A percentile compares a stretch with the other conserved stretches of the same genome.
These are phyloP conservation scores for Notarius quadriscutis DNA, from an alignment of 2,113 vertebrate genomes.

Conservation along the genomic window DNA sequence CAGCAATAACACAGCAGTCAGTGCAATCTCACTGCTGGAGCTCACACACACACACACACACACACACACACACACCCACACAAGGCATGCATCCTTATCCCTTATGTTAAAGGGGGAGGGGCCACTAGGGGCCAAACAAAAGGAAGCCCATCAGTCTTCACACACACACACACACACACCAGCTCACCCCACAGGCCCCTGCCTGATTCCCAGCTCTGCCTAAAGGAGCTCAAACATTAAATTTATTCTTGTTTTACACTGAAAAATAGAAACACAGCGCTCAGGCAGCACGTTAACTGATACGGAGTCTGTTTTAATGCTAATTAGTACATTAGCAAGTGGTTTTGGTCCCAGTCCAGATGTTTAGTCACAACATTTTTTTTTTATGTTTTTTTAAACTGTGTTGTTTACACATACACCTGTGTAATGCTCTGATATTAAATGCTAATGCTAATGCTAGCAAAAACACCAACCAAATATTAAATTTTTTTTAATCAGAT, in stretches of 20 bases:
- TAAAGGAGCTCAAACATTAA: neutral
- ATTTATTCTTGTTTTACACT: neutral
- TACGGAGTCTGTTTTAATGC: neutral
- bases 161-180: neutral
- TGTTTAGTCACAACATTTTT: neutral
- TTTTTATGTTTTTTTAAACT: neutral
- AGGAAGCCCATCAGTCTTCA: slow-evolving; percentile 2
- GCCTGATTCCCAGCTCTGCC: neutral
- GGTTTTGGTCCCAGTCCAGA: neutral
- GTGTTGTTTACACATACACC: neutral
- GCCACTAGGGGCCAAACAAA: slow-evolving; percentile 26
- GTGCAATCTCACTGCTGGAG: slow-evolving; percentile 74
- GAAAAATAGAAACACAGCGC: neutral
- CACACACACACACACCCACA: slow-evolving; percentile 33
- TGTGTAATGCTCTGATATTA: neutral
- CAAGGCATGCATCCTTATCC: slow-evolving; percentile 14
- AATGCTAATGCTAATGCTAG: neutral
- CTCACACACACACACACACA: slow-evolving; percentile 43
- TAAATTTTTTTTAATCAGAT: neutral
- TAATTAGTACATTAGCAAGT: neutral
- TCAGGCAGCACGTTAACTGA: neutral
- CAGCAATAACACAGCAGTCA: slow-evolving; percentile 79
- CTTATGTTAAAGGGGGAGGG: slow-evolving; percentile 19
- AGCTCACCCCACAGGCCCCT: too few relatives aligned
- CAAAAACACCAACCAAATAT: neutral